These are phyloP conservation scores for Tachysurus fulvidraco DNA, from an alignment of 2,113 vertebrate species.

Conservation along the genomic window DNA sequence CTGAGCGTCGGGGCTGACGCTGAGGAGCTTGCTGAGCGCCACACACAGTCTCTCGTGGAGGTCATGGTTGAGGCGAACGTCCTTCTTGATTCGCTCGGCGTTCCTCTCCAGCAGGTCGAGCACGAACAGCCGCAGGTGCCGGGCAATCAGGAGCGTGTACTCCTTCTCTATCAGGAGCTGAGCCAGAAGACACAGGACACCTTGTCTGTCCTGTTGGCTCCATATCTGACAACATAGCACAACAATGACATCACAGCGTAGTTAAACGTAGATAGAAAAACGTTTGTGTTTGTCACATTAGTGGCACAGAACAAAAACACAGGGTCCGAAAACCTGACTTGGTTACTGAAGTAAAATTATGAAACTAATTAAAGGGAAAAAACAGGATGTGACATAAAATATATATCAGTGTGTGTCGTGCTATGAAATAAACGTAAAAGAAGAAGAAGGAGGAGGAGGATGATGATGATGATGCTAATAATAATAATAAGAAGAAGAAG, in stretches of 20 bases:
- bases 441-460: too few relatives aligned
- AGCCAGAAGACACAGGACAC: constrained; percentile 79
- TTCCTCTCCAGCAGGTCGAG: constrained; percentile 93
- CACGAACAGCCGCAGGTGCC: constrained; percentile 84
- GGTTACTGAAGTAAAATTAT: too few relatives aligned
- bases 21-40: constrained; percentile 89
- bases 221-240: constrained; percentile 75
- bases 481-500: too few relatives aligned
- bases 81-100: constrained; percentile 79
- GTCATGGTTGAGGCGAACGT: constrained; percentile 85
- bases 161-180: constrained; percentile 91
- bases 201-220: constrained; percentile 88
- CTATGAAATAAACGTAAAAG: neutral
- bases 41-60: constrained; percentile 93
- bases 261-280: too few relatives aligned
- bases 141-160: constrained; percentile 82
- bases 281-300: neutral
- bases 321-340: neutral
- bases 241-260: neutral
- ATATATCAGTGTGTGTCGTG: neutral
- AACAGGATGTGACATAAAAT: neutral
- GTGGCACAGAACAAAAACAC: too few relatives aligned
- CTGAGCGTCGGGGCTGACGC: constrained; percentile 84
- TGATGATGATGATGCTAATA: too few relatives aligned
- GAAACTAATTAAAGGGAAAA: neutral